Base-by-base conservation (phyloP, 2,797 vertebrate genomes). In the Galago senegalensis region DNA sequence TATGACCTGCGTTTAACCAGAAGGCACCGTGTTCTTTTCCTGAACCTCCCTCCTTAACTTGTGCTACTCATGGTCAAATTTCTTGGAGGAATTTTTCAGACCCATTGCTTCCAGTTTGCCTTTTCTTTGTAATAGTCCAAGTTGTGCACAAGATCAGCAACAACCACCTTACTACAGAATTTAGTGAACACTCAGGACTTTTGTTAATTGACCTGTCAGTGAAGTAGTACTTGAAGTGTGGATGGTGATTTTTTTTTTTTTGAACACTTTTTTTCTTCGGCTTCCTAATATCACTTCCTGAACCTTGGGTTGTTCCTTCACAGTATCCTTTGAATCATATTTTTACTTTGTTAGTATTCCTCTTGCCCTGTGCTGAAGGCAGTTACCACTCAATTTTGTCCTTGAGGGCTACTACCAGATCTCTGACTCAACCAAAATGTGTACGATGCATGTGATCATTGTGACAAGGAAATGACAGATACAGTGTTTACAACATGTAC, bases 101-200 rank as follows among this genome's bases (percentile, higher is more conserved):
- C 1, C 2, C 12, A 18, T 4, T 16, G 17, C 3, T 37, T 72
- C 40, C 40, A 20, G 31, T 82, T 0, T 76, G 17, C 7, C 10
- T 75, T 67, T 46, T 79, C 17, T n/a, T 31, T 5, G 8, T 1
- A 20, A 3, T 18, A 31, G 14, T 63, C 7, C 5, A 82, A 0
- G 29, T 18, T 82, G 7, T 60, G n/a, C 34, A 25, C 5, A 82
- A 13, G 43, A 77, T 18, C 16, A 56, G 11, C 60, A 60, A n/a
- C 46, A 86, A 46, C 21, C 34, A 23, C 2, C 4, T 43, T 3
- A 16, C 5, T 40, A 1, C 3, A 60, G 18, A 87, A 73, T 4
- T 0, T 5, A 58, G 3, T 25, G 46, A 34, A 70, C 2, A n/a
- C 2, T 5, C 2, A 31, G 0, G 21, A 13, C 17, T 34, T 73